Conservation (phyloP, 2,888 invertebrate genomes). For the Polietes domitor region DNA sequence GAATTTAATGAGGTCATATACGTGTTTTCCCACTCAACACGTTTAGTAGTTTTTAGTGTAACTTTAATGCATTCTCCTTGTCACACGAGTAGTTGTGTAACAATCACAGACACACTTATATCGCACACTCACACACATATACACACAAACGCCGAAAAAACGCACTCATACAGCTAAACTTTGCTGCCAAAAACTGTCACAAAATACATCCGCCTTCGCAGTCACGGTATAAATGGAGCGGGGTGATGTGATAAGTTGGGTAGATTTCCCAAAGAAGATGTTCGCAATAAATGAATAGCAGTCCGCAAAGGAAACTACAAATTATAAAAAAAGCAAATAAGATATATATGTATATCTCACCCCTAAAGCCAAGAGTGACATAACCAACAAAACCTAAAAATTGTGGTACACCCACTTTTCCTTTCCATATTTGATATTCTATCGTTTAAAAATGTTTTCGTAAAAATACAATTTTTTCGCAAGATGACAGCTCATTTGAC, state of each 20-base stretch:
- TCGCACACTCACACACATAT: neutral
- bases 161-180: constrained; percentile 34
- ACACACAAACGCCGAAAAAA: constrained; percentile 6
- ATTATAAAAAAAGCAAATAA: no score
- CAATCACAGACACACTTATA: constrained; percentile 24
- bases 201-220: neutral
- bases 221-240: neutral
- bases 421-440: no score
- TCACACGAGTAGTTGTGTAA: constrained; percentile 24
- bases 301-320: no score
- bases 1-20: constrained; percentile 69
- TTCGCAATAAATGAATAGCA: no score
- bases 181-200: constrained; percentile 43
- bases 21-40: constrained; percentile 67
- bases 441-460: no score
- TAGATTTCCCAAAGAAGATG: neutral
- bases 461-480: no score
- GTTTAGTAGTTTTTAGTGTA: constrained; percentile 49
- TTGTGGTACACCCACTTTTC: no score
- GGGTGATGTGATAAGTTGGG: neutral
- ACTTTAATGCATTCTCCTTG: constrained; percentile 28
- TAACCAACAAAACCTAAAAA: no score
- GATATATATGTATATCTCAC: no score
- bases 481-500: no score
- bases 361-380: no score